A percentile compares a stretch with the other conserved stretches of the same genome.
These are phyloP conservation scores for Isichthys henryi DNA, from an alignment of 2,113 vertebrate species.

Conservation along the genomic window DNA sequence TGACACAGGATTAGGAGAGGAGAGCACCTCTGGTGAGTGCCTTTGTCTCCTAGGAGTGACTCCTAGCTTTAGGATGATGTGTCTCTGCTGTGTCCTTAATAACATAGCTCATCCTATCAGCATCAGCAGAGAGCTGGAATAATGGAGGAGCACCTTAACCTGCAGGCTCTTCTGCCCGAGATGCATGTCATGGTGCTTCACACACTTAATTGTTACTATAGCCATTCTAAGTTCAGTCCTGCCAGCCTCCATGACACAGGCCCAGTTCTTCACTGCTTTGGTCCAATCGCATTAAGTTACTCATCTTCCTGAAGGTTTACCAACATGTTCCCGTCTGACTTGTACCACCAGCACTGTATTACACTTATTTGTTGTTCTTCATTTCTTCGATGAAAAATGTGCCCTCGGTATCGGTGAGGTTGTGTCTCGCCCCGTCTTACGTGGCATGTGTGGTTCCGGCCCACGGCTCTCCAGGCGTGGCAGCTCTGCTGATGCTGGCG, in stretches of 20 bases:
- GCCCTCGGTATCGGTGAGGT: neutral
- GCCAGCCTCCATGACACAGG: neutral
- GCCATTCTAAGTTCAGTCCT: neutral
- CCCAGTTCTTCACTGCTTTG: neutral
- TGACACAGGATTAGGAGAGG: constrained; percentile 54
- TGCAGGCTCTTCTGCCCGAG: neutral
- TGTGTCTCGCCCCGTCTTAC: neutral
- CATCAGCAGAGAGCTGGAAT: neutral
- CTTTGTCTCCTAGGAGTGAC: neutral
- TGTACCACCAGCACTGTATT: neutral
- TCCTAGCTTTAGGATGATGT: neutral
- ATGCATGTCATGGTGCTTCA: neutral
- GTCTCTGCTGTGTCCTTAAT: neutral
- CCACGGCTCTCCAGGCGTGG: constrained; percentile 46
- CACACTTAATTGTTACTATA: neutral
- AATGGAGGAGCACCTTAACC: neutral
- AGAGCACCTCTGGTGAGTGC: constrained; percentile 52
- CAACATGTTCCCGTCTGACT: neutral
- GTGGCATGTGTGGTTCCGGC: neutral
- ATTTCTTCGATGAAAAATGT: neutral
- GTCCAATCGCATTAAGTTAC: neutral
- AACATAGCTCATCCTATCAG: neutral
- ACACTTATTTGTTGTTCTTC: neutral
- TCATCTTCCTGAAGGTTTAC: neutral
- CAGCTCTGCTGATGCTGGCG: constrained; percentile 56